Percentiles rank a stretch among this genome's conserved stretches.
phyloP scores from a whole-genome alignment of 2,113 vertebrate species.

The Chaetorhynchus papuensis region DNA sequence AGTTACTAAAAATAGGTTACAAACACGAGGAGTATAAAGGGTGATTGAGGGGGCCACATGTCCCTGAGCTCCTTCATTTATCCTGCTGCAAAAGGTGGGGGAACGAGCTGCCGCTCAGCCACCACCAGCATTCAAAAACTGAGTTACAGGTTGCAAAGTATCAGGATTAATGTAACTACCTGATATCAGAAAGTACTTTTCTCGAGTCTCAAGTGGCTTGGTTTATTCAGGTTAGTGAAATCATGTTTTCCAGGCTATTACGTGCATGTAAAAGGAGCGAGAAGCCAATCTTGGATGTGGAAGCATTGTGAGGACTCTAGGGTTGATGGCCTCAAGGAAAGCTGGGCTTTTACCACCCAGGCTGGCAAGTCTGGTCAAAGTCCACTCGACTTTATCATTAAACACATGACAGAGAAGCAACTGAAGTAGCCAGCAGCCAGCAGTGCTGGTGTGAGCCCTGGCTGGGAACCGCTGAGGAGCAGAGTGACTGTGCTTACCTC shows the following conservation, averaged over 20 bases:
- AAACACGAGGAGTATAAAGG: background rate
- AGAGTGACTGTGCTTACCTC: background rate
- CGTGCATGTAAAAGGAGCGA: accelerated
- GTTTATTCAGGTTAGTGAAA: background rate
- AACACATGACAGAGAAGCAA: background rate
- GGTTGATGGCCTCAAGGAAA: background rate
- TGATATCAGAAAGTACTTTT: background rate
- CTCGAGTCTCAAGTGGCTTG: background rate
- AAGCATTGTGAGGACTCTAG: background rate
- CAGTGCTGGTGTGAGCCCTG: background rate
- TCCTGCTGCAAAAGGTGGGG: background rate
- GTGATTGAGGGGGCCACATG: background rate
- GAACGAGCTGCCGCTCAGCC: background rate
- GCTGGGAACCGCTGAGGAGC: background rate
- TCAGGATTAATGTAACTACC: background rate
- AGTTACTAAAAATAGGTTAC: background rate
- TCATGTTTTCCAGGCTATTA: background rate
- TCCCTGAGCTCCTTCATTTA: background rate
- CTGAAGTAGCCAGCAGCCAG: background rate
- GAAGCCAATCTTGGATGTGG: background rate
- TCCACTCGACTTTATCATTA: background rate
- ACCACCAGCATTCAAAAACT: background rate
- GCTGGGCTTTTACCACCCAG: background rate
- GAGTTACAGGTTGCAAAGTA: background rate
- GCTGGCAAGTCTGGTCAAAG: background rate